Evolutionary conservation across 2,113 vertebrate species (phyloP).

Genomic region (Atherinomorus stipes): DNA sequence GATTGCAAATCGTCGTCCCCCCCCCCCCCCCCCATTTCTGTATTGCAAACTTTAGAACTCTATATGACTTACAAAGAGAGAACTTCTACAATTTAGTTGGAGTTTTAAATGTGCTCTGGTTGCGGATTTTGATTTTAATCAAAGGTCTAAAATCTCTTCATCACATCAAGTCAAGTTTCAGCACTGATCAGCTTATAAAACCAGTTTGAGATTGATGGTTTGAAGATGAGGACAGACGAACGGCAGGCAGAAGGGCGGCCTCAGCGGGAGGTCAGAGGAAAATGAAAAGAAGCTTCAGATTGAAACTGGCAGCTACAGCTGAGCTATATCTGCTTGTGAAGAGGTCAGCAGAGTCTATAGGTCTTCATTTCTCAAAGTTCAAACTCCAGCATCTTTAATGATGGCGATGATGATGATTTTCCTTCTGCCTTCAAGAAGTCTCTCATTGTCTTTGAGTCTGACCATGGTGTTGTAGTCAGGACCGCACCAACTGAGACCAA

Average conservation of each 20-base stretch:
- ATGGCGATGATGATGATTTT: too few species aligned
- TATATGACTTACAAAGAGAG: not conserved
- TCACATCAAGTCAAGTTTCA: not conserved
- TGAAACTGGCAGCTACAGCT: constrained; percentile 55
- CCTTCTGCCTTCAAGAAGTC: constrained; percentile 9
- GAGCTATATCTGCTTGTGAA: constrained; percentile 32
- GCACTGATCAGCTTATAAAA: constrained; percentile 6
- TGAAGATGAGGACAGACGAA: constrained; percentile 10
- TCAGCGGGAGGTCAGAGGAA: constrained; percentile 1
- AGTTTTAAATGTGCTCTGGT: constrained; percentile 8
- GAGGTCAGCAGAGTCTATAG: constrained; percentile 26
- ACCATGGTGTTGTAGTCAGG: too few species aligned
- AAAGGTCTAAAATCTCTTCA: constrained; percentile 11
- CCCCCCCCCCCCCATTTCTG: not conserved
- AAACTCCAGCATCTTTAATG: not conserved
- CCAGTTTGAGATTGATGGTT: not conserved
- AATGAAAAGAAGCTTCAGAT: constrained; percentile 38
- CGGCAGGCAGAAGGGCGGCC: not conserved
- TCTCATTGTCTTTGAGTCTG: not conserved
- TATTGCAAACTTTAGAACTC: not conserved
- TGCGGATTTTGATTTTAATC: constrained; percentile 2
- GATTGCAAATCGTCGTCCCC: too few species aligned
- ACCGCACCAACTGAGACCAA: too few species aligned
- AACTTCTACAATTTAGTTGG: constrained; percentile 11
- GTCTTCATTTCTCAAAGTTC: constrained; percentile 18